Evolutionary conservation across 2,113 vertebrate species (phyloP).

Genomic region (Siphamia tubifer): DNA sequence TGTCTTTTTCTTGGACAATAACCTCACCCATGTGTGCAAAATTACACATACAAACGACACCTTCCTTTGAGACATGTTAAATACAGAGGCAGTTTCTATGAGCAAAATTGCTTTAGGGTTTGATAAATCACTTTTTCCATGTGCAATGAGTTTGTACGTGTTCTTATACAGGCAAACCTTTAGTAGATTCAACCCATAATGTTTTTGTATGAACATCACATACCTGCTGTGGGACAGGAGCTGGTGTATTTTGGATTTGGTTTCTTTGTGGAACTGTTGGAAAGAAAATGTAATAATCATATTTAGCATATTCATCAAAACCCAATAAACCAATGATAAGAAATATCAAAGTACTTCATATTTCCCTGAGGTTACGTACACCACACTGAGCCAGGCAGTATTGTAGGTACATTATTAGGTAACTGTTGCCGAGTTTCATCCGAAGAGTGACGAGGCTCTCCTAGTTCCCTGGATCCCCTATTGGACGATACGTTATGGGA

Average conservation of each 20-base stretch:
- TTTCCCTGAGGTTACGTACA: conserved; percentile 38
- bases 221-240: conserved; percentile 76
- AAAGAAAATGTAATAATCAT: not conserved
- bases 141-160: too few species aligned
- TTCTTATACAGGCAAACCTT: too few species aligned
- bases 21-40: too few species aligned
- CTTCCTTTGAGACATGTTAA: too few species aligned
- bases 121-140: too few species aligned
- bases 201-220: not conserved
- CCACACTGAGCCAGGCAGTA: conserved; percentile 17
- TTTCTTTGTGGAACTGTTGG: conserved; percentile 46
- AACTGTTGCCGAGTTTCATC: conserved; percentile 2
- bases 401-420: not conserved
- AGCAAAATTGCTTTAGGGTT: too few species aligned
- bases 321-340: not conserved
- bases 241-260: conserved; percentile 16
- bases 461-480: not conserved
- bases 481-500: not conserved
- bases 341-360: not conserved
- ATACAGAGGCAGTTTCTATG: too few species aligned
- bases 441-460: conserved; percentile 1
- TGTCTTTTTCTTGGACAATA: too few species aligned
- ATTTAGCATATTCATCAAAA: not conserved
- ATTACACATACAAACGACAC: too few species aligned
- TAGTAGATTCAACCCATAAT: too few species aligned